Percentiles rank a stretch among this genome's conserved stretches.
Evolutionary conservation across 2,888 invertebrate species (phyloP).

Genomic region (Caenorhabditis japonica): DNA sequence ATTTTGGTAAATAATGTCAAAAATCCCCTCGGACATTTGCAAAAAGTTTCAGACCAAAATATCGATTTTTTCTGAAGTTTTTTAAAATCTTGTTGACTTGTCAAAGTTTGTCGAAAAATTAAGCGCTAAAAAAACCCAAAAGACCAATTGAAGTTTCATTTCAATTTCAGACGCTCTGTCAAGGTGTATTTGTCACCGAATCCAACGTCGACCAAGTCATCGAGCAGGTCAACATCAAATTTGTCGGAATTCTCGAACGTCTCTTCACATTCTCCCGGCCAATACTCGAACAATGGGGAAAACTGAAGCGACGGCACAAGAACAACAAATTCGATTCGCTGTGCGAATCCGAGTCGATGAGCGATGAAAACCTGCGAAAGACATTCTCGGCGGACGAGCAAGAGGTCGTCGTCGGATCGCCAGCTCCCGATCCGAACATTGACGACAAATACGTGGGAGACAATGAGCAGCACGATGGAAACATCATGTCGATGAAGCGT

Average conservation of each 20-base stretch:
- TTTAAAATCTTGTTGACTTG: no score
- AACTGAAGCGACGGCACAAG: conserved; percentile 50
- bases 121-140: no score
- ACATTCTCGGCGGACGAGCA: not conserved
- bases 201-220: conserved; percentile 82
- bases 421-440: not conserved
- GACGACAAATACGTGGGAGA: not conserved
- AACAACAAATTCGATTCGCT: conserved; percentile 50
- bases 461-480: not conserved
- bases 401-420: not conserved
- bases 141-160: no score
- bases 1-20: no score
- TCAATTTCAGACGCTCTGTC: conserved; percentile 72
- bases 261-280: conserved; percentile 67
- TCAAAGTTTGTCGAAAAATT: no score
- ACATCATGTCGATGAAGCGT: conserved; percentile 18
- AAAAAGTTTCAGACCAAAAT: no score
- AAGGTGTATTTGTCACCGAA: conserved; percentile 82
- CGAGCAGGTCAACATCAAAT: conserved; percentile 80
- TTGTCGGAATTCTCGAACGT: conserved; percentile 76
- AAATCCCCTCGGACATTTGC: no score
- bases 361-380: conserved; percentile 10
- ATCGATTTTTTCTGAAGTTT: no score
- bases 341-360: conserved; percentile 30
- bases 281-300: conserved; percentile 64